Conservation (phyloP, 2,888 invertebrate species). For the Thereva nobilitata region DNA sequence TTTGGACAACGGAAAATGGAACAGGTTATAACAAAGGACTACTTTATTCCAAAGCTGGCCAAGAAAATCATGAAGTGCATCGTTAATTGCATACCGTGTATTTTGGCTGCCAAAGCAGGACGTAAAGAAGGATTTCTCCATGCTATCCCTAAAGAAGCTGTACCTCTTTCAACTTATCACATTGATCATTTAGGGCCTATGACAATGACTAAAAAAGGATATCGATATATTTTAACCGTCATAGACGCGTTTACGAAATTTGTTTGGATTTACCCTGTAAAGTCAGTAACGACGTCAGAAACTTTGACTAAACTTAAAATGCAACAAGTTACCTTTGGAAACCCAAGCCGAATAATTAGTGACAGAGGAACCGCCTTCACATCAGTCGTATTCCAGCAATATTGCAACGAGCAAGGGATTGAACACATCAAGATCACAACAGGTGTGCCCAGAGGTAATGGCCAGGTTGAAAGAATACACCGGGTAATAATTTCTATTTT, state of each 20-base stretch:
- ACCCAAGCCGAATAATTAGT: slow-evolving; percentile 6
- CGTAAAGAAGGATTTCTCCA: slow-evolving; percentile 9
- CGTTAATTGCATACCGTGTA: neutral
- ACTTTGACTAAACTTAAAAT: neutral
- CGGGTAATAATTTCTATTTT: no score
- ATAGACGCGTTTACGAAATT: neutral
- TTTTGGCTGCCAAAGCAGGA: slow-evolving; percentile 12
- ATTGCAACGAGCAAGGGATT: no score
- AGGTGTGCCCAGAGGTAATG: no score
- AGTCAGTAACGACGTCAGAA: slow-evolving; percentile 1
- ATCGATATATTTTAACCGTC: neutral
- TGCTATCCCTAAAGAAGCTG: neutral
- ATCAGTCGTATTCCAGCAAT: neutral
- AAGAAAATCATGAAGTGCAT: no score
- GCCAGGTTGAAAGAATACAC: no score
- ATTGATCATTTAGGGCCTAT: neutral
- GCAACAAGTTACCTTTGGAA: slow-evolving; percentile 13
- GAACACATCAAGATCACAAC: no score
- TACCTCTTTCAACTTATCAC: no score
- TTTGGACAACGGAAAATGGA: slow-evolving; percentile 31
- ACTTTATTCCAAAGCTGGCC: neutral
- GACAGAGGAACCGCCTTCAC: no score
- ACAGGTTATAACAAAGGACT: slow-evolving; percentile 17
- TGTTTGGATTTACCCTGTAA: no score
- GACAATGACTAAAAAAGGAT: neutral